Percentiles rank a stretch among this genome's conserved stretches.
phyloP scores from a whole-genome alignment of 2,888 invertebrate species.

The Drosophila robusta region DNA sequence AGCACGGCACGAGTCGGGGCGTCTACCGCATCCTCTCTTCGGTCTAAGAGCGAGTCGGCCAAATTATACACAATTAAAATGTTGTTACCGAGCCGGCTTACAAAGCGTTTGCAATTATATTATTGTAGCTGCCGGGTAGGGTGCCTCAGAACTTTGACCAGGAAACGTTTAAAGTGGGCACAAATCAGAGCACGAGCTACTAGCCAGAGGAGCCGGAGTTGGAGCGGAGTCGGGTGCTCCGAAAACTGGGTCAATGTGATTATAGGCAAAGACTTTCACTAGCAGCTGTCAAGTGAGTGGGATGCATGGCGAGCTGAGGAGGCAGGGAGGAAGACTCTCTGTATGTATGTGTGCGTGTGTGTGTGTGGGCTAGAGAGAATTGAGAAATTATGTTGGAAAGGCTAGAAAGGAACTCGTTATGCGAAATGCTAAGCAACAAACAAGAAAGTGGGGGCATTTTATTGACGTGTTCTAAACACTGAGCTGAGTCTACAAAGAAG shows the following conservation, averaged over 20 bases:
- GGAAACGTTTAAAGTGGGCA: constrained; percentile 62
- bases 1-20: constrained; percentile 38
- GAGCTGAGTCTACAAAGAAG: not conserved
- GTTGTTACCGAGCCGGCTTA: constrained; percentile 42
- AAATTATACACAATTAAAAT: constrained; percentile 76
- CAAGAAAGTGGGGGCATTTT: constrained; percentile 28
- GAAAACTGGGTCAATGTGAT: constrained; percentile 71
- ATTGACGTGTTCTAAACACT: constrained; percentile 11
- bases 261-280: constrained; percentile 72
- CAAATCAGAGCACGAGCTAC: constrained; percentile 42
- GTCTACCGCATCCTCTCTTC: not conserved
- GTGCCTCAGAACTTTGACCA: constrained; percentile 67
- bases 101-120: constrained; percentile 57
- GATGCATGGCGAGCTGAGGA: constrained; percentile 30
- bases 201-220: constrained; percentile 5
- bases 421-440: constrained; percentile 6
- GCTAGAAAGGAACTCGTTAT: constrained; percentile 49
- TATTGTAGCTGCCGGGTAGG: constrained; percentile 10
- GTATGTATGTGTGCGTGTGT: not conserved
- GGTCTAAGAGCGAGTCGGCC: not conserved
- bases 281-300: constrained; percentile 53
- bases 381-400: constrained; percentile 38
- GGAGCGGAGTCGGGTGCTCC: constrained; percentile 4
- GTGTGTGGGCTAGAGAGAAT: constrained; percentile 29
- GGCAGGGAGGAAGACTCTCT: not conserved